Evolutionary conservation across 2,113 vertebrate species (phyloP), one percentile per base, ranked within the genome.

Genomic region (Mandrillus leucophaeus): DNA sequence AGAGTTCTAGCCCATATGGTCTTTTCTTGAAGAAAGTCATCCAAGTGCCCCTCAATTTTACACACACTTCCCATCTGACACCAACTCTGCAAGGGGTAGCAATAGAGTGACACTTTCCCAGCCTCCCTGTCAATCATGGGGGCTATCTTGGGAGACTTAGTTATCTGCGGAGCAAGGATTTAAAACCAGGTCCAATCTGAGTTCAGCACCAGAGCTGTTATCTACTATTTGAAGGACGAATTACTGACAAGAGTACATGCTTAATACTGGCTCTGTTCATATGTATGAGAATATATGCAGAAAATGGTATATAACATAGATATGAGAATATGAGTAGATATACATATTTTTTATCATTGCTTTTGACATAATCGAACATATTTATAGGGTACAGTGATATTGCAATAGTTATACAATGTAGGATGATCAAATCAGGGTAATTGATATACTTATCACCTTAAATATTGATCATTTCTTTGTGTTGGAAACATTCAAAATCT

Each of bases 1-100:
- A 1, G 17, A 17, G 38, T 32, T 48, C 22, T 0, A 14, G 70
- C 8, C 25, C n/a, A 2, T 0, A 16, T 0, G 0, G 1, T 13
- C 68, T 73, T 17, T 20, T 17, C 52, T 61, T 6, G 2, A 14
- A 57, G 66, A 52, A 48, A 20, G 55, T 18, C 16, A 20, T 30
- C 66, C 25, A 43, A 38, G 35, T 2, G 14, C 23, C 66, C 7
- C 20, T 52, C 32, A 8, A 5, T 6, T 55, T 16, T n/a, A 35
- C 32, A 70, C 38, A n/a, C 9, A 3, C 9, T 2, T 83, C 40
- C 87, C 55, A 27, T 17, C 50, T 2, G 59, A 82, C 18, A 48
- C 55, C 66, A 12, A 0, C 13, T 82, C 81, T 25, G 76, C 17
- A 11, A 57, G 76, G 57, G 23, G 13, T 9, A n/a, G 52, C 22